phyloP scores from a whole-genome alignment of 2,797 vertebrate genomes.

The Poeciliopsis gracilis region DNA sequence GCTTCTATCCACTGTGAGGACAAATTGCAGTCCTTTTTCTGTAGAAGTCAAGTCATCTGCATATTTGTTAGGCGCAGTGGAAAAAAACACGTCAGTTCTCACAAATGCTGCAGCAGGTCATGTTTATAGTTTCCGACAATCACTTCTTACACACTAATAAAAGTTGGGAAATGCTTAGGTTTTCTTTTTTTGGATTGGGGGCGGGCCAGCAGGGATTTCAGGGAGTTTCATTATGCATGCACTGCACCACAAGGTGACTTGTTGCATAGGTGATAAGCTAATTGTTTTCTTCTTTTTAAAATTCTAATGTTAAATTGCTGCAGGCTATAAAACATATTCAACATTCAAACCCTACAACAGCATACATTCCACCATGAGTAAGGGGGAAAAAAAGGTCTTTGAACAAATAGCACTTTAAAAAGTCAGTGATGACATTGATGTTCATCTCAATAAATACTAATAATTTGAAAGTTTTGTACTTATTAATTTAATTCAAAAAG shows the following conservation, averaged over 20 bases:
- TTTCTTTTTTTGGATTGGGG: background rate
- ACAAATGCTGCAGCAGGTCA: slow-evolving; percentile 50
- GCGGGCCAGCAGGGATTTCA: background rate
- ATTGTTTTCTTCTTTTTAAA: background rate
- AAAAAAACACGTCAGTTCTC: slow-evolving; percentile 68
- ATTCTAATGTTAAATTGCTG: background rate
- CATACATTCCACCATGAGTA: background rate
- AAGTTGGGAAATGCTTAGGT: background rate
- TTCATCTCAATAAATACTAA: background rate
- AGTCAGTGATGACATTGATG: background rate
- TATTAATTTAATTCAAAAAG: background rate
- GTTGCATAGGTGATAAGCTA: background rate
- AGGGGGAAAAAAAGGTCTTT: background rate
- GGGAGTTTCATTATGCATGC: background rate
- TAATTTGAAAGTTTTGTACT: background rate
- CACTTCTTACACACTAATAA: background rate
- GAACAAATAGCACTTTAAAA: background rate
- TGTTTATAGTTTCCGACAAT: slow-evolving; percentile 14
- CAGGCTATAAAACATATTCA: background rate
- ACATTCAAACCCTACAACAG: background rate
- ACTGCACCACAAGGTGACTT: background rate
- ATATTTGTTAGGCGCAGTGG: slow-evolving; percentile 61
- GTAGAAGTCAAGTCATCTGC: slow-evolving; percentile 43
- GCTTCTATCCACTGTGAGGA: slow-evolving; percentile 43
- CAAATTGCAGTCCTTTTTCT: slow-evolving; percentile 54